These are phyloP conservation scores for Xerus rutilus DNA, from an alignment of 2,797 vertebrate genomes.

Conservation along the genomic window DNA sequence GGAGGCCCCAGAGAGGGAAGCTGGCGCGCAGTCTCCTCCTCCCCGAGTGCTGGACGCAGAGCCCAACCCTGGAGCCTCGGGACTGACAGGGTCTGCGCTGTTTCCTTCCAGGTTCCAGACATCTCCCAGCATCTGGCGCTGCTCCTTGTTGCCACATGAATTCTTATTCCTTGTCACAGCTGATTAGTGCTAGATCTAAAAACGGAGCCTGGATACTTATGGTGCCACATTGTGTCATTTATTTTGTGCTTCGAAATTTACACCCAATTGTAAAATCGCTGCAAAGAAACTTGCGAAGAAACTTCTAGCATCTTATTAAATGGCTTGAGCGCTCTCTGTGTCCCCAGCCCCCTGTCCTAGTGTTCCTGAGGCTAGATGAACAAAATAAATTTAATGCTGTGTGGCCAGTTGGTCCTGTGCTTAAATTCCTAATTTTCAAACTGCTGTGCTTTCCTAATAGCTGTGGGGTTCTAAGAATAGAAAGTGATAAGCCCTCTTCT, in stretches of 20 bases:
- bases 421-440: conserved; percentile 14
- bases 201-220: not conserved
- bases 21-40: not conserved
- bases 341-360: not conserved
- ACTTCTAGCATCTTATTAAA: not conserved
- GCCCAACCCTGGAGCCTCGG: not conserved
- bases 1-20: not conserved
- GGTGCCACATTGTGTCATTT: not conserved
- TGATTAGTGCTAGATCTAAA: not conserved
- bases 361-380: not conserved
- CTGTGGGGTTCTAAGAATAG: not conserved
- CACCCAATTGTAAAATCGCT: not conserved
- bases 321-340: too few relatives aligned
- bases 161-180: not conserved
- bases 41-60: not conserved
- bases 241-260: not conserved
- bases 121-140: not conserved
- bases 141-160: not conserved
- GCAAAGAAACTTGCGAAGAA: too few relatives aligned
- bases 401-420: not conserved
- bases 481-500: not conserved
- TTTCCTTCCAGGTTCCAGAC: not conserved
- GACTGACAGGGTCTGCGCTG: not conserved
- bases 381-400: not conserved
- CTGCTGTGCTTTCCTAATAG: conserved; percentile 9